phyloP scores from a whole-genome alignment of 2,888 invertebrate species.

The Diarsia rubi region DNA sequence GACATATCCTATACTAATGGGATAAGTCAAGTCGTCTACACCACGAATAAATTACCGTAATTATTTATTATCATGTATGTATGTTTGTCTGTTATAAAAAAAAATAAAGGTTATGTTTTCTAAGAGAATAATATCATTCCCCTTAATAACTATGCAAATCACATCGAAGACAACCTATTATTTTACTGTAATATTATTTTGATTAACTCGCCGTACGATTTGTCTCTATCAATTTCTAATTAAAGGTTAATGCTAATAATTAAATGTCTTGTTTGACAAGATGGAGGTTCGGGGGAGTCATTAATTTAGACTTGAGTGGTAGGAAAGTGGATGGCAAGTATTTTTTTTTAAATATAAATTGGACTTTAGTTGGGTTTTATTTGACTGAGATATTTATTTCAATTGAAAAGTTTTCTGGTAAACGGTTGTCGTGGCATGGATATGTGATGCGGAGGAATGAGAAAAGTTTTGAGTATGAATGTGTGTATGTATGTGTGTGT shows the following conservation, averaged over 20 bases:
- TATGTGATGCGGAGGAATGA: no score
- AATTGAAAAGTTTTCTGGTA: no score
- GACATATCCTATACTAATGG: no score
- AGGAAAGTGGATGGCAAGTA: slow-evolving; percentile 47
- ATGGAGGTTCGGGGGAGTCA: slow-evolving; percentile 54
- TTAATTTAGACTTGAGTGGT: slow-evolving; percentile 54
- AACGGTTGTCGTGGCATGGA: no score
- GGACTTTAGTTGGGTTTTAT: background rate
- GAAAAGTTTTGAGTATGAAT: no score
- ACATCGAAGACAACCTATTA: slow-evolving; percentile 50
- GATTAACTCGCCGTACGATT: slow-evolving; percentile 70
- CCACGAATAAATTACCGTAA: no score
- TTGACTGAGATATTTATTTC: background rate
- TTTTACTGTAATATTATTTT: slow-evolving; percentile 63
- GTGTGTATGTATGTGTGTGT: no score
- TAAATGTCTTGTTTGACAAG: slow-evolving; percentile 72
- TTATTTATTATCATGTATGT: no score
- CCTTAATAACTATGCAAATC: slow-evolving; percentile 67
- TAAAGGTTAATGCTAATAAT: slow-evolving; percentile 71
- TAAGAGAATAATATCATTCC: slow-evolving; percentile 4
- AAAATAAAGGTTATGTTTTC: background rate
- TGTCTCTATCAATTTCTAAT: slow-evolving; percentile 75
- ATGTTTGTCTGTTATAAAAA: no score
- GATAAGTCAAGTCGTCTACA: no score
- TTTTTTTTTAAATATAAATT: slow-evolving; percentile 17